Conservation (phyloP, 2,113 vertebrate genomes). For the Burhinus bistriatus region DNA sequence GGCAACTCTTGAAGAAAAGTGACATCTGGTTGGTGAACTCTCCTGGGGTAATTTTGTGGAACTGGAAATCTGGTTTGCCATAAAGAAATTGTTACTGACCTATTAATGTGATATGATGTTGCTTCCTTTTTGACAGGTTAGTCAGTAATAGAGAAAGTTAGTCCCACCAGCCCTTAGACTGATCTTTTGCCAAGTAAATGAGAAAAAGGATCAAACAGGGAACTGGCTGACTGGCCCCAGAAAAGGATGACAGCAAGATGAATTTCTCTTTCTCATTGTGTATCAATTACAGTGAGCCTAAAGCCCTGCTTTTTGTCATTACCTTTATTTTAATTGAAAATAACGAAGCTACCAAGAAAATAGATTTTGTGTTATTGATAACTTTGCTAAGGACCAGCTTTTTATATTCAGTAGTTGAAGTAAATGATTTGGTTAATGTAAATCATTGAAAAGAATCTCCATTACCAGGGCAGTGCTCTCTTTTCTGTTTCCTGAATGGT, state of each 20-base stretch:
- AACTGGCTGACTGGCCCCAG: neutral
- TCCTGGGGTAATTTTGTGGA: neutral
- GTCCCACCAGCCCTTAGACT: neutral
- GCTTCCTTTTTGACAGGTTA: neutral
- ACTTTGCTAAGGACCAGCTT: neutral
- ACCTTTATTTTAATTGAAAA: neutral
- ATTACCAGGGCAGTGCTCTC: neutral
- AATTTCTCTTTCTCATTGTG: neutral
- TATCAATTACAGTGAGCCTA: neutral
- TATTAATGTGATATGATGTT: neutral
- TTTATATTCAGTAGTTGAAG: neutral
- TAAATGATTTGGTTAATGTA: neutral
- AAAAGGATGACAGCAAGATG: neutral
- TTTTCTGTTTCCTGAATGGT: neutral
- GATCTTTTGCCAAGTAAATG: neutral
- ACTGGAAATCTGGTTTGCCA: neutral
- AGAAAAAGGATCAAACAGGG: neutral
- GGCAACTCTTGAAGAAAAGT: neutral
- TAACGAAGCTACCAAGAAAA: neutral
- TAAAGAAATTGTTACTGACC: slow-evolving; percentile 13
- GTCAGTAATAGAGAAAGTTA: neutral
- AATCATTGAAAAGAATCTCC: neutral
- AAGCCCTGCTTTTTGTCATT: neutral
- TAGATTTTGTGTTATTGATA: neutral
- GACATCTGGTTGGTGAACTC: neutral